Evolutionary conservation across 2,113 vertebrate genomes (phyloP).

Genomic region (human): GRCh38 chr14:62903001-62903500

Average conservation of each 20-base stretch:
- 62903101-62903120: not conserved
- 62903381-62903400: not conserved
- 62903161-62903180: not conserved
- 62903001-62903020: not conserved
- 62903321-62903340: constrained; percentile 8
- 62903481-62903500: not conserved
- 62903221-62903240: not conserved
- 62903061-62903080: not conserved
- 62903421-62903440: not conserved
- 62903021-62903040: not conserved
- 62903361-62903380: not conserved
- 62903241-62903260: not conserved
- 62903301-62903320: not conserved
- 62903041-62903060: not conserved
- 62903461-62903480: not conserved
- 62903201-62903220: not conserved
- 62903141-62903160: not conserved
- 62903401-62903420: not conserved
- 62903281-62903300: not conserved
- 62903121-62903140: not conserved
- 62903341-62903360: not conserved
- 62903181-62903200: not conserved
- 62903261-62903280: not conserved
- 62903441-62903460: not conserved
- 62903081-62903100: not conserved